Base-by-base conservation (phyloP, 2,888 invertebrate genomes). In the Synanthedon vespiformis region DNA sequence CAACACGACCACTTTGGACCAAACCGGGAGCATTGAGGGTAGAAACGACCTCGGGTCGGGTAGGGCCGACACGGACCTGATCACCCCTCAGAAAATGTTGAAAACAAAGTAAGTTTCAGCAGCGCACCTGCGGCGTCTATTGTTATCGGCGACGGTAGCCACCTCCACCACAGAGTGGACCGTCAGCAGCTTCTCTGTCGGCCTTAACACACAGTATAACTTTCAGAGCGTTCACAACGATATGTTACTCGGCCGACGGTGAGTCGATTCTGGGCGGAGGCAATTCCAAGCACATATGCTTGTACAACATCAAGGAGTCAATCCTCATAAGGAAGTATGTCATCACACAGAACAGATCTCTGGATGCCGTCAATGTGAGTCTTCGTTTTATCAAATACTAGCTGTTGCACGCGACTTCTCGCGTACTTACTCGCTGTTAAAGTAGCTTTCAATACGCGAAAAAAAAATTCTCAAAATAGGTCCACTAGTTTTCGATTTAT, bases 211-310 rank as follows among this genome's bases (percentile, higher is more conserved):
- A 22, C 4, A 13, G n/a, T n/a, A 6, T 44, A 14, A 58, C 61
- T 83, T 88, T 27, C 80, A 98, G 97, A 75, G 93, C 95, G 0
- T 99, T 99, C 77, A 94, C 94, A 2, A 92, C 94, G 2, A 86
- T 99, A 53, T 95, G 95, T 66, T 99, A 98, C 74, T 95, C 98
- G 0, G 95, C 98, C 0, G 98, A 99, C 85, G 99, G 99, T 0
- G 89, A 91, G 52, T 95, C 92, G 66, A 81, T 99, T 4, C 79
- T 99, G 40, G 98, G 97, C 14, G 99, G 93, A 5, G 99, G 99
- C 0, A 94, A 95, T 68, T 97, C 98, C 0, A 96, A 97, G 75
- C 93, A 95, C 76, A 93, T 99, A 49, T 99, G 99, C 66, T 92
- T 99, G 58, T 99, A 99, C 80, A 94, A 95, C 70, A 91, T 96